Conservation (phyloP, 2,888 invertebrate genomes). For the Pediacus dermestoides region DNA sequence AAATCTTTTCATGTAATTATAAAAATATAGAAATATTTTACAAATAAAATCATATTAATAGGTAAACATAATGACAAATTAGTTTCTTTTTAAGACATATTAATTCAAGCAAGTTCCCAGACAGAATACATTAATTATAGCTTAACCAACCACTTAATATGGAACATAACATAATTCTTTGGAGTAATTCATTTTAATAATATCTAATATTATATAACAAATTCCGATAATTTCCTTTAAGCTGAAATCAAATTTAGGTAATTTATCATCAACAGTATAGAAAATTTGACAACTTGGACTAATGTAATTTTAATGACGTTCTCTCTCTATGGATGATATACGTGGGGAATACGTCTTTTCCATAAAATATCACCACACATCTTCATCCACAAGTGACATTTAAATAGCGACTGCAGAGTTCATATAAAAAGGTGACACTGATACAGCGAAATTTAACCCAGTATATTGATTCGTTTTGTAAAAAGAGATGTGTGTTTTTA, state of each 20-base stretch:
- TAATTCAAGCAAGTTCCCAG: no score
- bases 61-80: no score
- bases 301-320: conserved; percentile 14
- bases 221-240: conserved; percentile 5
- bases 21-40: no score
- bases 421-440: conserved; percentile 5
- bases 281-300: conserved; percentile 12
- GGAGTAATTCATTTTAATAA: conserved; percentile 6
- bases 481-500: no score
- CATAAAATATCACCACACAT: conserved; percentile 5
- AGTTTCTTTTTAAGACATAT: no score
- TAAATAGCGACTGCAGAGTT: not conserved
- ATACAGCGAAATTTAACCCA: conserved; percentile 4
- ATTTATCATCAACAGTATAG: conserved; percentile 6
- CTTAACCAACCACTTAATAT: no score
- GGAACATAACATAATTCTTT: no score
- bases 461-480: no score
- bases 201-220: conserved; percentile 2
- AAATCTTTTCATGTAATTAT: no score
- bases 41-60: no score
- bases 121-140: no score
- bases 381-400: conserved; percentile 2
- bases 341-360: not conserved
- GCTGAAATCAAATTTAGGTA: conserved; percentile 9
- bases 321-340: conserved; percentile 5